A percentile compares a stretch with the other conserved stretches of the same genome.
These are phyloP conservation scores for Calypte anna DNA, from an alignment of 2,113 vertebrate genomes.

Conservation along the genomic window DNA sequence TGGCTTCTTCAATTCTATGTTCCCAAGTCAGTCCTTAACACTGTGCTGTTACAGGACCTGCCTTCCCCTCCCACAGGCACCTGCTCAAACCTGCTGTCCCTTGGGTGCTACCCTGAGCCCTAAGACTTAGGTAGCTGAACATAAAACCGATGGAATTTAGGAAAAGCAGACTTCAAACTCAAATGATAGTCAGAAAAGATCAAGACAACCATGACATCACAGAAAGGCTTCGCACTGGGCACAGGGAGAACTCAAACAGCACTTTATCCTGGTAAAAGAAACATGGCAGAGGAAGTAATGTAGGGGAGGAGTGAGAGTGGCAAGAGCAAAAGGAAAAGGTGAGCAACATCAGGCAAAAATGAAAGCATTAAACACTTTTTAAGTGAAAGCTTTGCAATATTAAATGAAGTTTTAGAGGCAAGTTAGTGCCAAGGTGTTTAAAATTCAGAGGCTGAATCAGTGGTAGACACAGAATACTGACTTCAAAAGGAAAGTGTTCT, in stretches of 20 bases:
- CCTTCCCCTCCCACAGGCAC: neutral
- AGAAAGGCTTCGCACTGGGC: neutral
- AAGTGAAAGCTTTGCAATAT: neutral
- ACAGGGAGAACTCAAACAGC: neutral
- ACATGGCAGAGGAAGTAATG: neutral
- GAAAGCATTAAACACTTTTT: neutral
- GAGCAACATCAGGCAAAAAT: neutral
- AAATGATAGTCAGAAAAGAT: neutral
- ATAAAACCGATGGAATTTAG: neutral
- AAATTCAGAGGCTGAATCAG: constrained; percentile 21
- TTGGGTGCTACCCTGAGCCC: neutral
- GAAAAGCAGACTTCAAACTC: neutral
- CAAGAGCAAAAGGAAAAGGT: neutral
- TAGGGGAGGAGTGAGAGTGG: neutral
- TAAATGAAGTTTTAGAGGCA: neutral
- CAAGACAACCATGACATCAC: neutral
- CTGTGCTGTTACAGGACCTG: neutral
- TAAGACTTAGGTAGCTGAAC: neutral
- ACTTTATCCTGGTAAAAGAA: neutral
- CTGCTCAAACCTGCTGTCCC: neutral
- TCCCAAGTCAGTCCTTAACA: neutral
- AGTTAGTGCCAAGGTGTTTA: neutral
- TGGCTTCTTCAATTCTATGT: neutral
- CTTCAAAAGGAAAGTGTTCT: constrained; percentile 17
- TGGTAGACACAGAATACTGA: neutral